Percentiles rank a stretch among this genome's conserved stretches.
Conservation (phyloP, 2,797 vertebrate genomes). For the Distichodus sexfasciatus region DNA sequence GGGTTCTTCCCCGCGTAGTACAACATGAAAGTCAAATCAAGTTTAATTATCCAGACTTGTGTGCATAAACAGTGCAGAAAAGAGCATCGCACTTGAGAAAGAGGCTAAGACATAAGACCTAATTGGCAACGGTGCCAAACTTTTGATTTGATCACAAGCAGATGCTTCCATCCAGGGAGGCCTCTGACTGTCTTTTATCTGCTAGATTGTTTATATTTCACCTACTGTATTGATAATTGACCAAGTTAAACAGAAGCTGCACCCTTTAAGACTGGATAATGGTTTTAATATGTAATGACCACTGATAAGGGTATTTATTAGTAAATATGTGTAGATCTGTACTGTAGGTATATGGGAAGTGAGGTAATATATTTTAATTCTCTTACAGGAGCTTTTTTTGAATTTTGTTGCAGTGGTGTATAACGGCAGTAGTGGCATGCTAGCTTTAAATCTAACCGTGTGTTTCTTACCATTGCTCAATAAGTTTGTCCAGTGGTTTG, state of each 20-base stretch:
- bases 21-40: conserved; percentile 57
- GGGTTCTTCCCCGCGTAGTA: conserved; percentile 42
- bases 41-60: conserved; percentile 52
- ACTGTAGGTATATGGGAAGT: too few relatives aligned
- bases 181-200: neutral
- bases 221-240: neutral
- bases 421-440: too few relatives aligned
- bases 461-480: neutral
- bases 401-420: too few relatives aligned
- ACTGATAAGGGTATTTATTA: too few relatives aligned
- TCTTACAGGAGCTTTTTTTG: neutral
- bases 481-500: neutral
- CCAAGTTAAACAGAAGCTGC: too few relatives aligned
- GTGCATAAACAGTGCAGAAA: conserved; percentile 56
- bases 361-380: too few relatives aligned
- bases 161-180: conserved; percentile 1
- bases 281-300: too few relatives aligned
- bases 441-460: neutral
- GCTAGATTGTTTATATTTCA: neutral
- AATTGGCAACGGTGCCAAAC: conserved; percentile 48
- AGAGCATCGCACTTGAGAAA: conserved; percentile 52
- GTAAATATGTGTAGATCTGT: too few relatives aligned
- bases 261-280: too few relatives aligned
- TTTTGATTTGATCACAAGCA: conserved; percentile 29
- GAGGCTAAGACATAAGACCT: conserved; percentile 36